A percentile compares a stretch with the other conserved stretches of the same genome.
Evolutionary conservation across 2,888 invertebrate species (phyloP).

Genomic region (Gandaritis pyraliata): DNA sequence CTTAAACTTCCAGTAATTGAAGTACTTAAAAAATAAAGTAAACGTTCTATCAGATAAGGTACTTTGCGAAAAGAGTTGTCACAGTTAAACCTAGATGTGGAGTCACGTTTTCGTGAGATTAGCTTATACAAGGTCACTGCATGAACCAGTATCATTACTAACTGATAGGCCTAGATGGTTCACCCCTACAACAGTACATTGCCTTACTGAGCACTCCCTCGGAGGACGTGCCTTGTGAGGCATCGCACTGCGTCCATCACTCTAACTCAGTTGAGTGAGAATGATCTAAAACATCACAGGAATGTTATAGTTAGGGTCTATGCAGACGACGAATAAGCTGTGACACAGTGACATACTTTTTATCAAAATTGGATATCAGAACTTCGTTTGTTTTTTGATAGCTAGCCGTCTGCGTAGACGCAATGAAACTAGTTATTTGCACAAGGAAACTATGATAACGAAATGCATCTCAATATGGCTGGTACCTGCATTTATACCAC

Average conservation of each 20-base stretch:
- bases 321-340: no score
- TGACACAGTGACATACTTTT: no score
- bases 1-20: slow-evolving; percentile 78
- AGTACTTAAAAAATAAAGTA: slow-evolving; percentile 75
- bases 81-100: slow-evolving; percentile 57
- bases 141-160: no score
- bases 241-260: no score
- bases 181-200: no score
- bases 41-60: slow-evolving; percentile 69
- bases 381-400: no score
- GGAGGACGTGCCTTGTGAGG: no score
- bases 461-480: slow-evolving; percentile 42
- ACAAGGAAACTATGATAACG: slow-evolving; percentile 30
- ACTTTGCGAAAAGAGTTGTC: slow-evolving; percentile 61
- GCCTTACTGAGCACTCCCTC: no score
- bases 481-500: slow-evolving; percentile 18
- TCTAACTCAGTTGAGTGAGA: slow-evolving; percentile 13
- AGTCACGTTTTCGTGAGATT: slow-evolving; percentile 9
- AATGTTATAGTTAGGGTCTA: slow-evolving; percentile 57
- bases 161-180: no score
- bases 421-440: slow-evolving; percentile 22
- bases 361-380: no score
- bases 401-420: not conserved
- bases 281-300: slow-evolving; percentile 54
- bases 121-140: slow-evolving; percentile 1